Evolutionary conservation across 1,140 invertebrate genomes (phyloP).

Genomic region (Sminthurinus signatus): DNA sequence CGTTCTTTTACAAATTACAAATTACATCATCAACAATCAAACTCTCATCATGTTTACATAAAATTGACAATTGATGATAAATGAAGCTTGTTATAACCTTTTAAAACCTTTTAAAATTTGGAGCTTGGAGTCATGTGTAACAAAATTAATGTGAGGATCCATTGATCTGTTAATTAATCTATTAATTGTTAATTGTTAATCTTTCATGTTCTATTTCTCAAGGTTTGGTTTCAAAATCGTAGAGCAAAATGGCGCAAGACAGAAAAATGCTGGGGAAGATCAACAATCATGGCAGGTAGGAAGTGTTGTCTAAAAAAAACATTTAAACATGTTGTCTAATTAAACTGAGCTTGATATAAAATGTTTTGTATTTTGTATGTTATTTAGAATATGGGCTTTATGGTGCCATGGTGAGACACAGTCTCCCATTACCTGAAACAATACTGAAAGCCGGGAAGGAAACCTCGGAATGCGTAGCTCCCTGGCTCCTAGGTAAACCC

Average conservation of each 20-base stretch:
- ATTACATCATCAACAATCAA: no score
- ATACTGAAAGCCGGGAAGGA: slow-evolving; percentile 88
- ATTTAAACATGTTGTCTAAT: no score
- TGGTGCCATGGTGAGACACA: slow-evolving; percentile 88
- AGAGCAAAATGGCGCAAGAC: slow-evolving; percentile 98
- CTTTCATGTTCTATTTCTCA: slow-evolving; percentile 42
- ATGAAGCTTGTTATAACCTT: no score
- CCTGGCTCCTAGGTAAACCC: slow-evolving; percentile 91
- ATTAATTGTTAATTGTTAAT: no score
- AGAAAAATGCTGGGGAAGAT: slow-evolving; percentile 98
- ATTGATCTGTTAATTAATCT: not conserved
- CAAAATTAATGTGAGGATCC: not conserved
- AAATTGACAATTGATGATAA: no score
- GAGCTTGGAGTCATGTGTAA: not conserved
- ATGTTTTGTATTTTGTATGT: no score
- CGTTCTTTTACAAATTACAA: no score
- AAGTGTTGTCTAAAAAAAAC: no score
- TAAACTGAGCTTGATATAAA: no score
- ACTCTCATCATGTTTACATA: no score
- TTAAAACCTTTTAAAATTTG: not conserved
- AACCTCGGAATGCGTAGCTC: slow-evolving; percentile 50
- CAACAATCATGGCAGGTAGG: slow-evolving; percentile 99
- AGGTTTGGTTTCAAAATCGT: slow-evolving; percentile 99
- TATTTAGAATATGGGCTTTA: slow-evolving; percentile 99
- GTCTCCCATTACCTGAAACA: slow-evolving; percentile 91